Conservation (phyloP, 2,113 vertebrate genomes). For the Tympanuchus pallidicinctus region DNA sequence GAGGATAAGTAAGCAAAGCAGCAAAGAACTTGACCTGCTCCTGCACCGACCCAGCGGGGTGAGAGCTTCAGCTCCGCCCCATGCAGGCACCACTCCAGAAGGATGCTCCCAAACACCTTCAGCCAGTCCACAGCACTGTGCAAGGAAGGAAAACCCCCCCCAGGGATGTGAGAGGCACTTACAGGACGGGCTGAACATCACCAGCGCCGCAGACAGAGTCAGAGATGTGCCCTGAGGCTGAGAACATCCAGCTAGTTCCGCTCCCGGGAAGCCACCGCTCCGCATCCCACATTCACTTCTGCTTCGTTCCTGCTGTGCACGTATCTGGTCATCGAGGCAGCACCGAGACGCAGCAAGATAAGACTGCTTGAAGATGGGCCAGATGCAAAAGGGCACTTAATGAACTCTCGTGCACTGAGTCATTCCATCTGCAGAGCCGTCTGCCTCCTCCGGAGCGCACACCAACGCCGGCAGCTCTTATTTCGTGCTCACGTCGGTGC, state of each 20-base stretch:
- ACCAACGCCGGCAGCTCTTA: background rate
- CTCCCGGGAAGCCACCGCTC: slow-evolving; percentile 14
- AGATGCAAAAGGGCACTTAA: fast-evolving
- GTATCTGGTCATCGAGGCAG: background rate
- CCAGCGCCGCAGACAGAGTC: background rate
- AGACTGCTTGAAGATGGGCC: background rate
- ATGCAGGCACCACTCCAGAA: fast-evolving
- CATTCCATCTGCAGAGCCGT: background rate
- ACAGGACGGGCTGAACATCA: slow-evolving; percentile 51
- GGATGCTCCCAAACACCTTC: fast-evolving
- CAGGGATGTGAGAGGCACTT: background rate
- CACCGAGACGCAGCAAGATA: background rate
- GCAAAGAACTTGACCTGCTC: background rate
- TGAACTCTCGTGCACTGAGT: background rate
- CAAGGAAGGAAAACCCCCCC: background rate
- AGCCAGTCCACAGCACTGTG: fast-evolving
- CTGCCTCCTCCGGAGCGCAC: background rate
- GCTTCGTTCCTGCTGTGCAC: background rate
- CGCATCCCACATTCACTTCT: slow-evolving; percentile 37
- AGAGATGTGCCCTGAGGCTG: background rate
- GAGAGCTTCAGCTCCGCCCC: background rate
- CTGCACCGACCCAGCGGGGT: background rate
- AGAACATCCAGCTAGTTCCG: slow-evolving; percentile 40
- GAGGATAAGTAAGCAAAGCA: fast-evolving
- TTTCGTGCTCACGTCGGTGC: fast-evolving